A percentile compares a stretch with the other conserved stretches of the same genome.
Conservation (phyloP, 2,888 invertebrate genomes). For the Hedya salicella region DNA sequence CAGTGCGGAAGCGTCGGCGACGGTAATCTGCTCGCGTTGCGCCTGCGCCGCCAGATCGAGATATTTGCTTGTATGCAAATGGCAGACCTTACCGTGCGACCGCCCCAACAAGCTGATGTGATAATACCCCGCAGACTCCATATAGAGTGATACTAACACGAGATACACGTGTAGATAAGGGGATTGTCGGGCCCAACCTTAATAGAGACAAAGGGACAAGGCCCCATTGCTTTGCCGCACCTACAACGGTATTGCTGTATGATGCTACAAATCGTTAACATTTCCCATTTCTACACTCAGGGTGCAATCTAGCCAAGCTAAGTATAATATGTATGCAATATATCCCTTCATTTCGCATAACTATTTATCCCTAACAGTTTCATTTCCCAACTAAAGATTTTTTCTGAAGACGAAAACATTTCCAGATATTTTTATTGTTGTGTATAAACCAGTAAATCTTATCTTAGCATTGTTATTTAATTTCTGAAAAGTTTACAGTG, state of each 20-base stretch:
- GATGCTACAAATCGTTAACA: constrained; percentile 49
- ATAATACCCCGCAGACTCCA: constrained; percentile 78
- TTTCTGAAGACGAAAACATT: too few species aligned
- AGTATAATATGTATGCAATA: too few species aligned
- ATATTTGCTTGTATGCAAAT: constrained; percentile 84
- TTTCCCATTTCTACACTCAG: constrained; percentile 35
- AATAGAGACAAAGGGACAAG: constrained; percentile 80
- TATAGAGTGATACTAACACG: constrained; percentile 80
- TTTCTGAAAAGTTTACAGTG: too few species aligned
- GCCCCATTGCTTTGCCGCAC: constrained; percentile 56
- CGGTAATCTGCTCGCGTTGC: constrained; percentile 72
- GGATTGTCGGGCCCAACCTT: constrained; percentile 64
- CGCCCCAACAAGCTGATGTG: constrained; percentile 74
- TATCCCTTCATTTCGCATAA: too few species aligned
- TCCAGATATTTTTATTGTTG: too few species aligned
- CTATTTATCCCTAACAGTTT: too few species aligned
- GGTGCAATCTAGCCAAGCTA: not conserved
- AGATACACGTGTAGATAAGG: constrained; percentile 81
- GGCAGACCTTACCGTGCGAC: constrained; percentile 76
- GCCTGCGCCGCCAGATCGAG: constrained; percentile 74
- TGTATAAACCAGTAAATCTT: too few species aligned
- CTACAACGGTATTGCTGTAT: constrained; percentile 46
- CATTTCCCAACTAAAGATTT: too few species aligned
- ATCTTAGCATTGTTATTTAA: too few species aligned
- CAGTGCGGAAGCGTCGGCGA: constrained; percentile 73